Conservation (phyloP, 2,113 vertebrate species). For the Triplophysa siluroides region DNA sequence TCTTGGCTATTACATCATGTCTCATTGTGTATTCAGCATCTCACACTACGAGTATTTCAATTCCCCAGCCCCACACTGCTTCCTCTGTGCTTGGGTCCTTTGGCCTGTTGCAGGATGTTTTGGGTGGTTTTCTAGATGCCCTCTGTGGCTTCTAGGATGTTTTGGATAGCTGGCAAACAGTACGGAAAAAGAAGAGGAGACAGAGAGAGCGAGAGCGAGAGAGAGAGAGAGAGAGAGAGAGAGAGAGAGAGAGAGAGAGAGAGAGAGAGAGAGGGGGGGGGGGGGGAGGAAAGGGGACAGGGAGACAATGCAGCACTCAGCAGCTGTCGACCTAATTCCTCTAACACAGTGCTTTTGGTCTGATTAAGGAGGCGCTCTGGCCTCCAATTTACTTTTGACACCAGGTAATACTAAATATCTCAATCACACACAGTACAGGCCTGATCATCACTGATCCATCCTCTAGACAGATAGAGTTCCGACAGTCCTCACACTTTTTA, state of each 20-base stretch:
- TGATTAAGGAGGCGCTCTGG: conserved; percentile 96
- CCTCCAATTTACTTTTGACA: conserved; percentile 93
- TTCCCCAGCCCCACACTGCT: too few relatives aligned
- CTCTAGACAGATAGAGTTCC: not conserved
- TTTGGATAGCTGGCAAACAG: too few relatives aligned
- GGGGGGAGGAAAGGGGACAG: conserved; percentile 69
- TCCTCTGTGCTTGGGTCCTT: too few relatives aligned
- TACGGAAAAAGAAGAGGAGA: too few relatives aligned
- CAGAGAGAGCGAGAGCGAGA: too few relatives aligned
- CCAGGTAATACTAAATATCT: conserved; percentile 90
- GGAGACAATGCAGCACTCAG: conserved; percentile 68
- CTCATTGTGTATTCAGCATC: too few relatives aligned
- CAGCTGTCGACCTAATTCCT: conserved; percentile 97
- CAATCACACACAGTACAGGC: conserved; percentile 69
- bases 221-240: too few relatives aligned
- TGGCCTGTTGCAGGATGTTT: too few relatives aligned
- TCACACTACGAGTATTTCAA: too few relatives aligned
- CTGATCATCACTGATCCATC: not conserved
- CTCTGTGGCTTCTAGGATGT: too few relatives aligned
- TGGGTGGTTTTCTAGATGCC: too few relatives aligned
- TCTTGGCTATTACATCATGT: too few relatives aligned
- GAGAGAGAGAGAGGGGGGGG: conserved; percentile 34
- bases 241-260: conserved; percentile 62
- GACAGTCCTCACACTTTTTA: not conserved
- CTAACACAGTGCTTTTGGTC: conserved; percentile 92